Conservation (phyloP, 2,113 vertebrate genomes). For the Ploceus nigricollis region DNA sequence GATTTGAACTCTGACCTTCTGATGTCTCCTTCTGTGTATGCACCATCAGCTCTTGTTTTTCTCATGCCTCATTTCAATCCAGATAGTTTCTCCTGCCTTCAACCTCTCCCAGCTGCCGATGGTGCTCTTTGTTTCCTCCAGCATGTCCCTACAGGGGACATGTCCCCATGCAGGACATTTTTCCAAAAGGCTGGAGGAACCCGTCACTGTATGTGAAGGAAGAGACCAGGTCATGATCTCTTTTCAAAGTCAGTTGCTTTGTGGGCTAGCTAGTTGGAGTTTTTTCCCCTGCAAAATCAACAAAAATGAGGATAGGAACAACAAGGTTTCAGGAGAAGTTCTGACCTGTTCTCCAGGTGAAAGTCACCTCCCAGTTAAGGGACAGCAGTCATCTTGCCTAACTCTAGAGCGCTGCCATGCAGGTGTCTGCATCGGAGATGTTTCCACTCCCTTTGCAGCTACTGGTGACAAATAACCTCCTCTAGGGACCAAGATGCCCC, state of each 20-base stretch:
- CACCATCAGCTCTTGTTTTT: not conserved
- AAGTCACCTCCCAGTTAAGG: not conserved
- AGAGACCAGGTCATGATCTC: accelerated
- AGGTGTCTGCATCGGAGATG: not conserved
- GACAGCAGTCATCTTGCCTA: not conserved
- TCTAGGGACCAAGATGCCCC: not conserved
- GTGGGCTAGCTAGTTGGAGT: not conserved
- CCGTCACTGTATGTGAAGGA: not conserved
- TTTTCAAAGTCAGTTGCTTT: not conserved
- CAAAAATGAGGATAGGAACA: not conserved
- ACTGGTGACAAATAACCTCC: not conserved
- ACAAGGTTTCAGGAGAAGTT: not conserved
- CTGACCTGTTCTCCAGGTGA: not conserved
- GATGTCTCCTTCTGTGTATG: not conserved
- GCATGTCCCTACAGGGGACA: accelerated
- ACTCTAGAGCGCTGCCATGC: not conserved
- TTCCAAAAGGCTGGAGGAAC: not conserved
- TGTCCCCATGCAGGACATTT: not conserved
- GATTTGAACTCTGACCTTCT: not conserved
- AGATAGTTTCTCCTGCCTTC: not conserved
- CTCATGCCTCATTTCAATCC: not conserved
- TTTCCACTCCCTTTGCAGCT: not conserved
- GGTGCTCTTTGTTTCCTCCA: not conserved
- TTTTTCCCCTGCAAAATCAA: not conserved
- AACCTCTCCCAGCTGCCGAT: not conserved